phyloP scores from a whole-genome alignment of 2,113 vertebrate species.

The Seriola quinqueradiata region DNA sequence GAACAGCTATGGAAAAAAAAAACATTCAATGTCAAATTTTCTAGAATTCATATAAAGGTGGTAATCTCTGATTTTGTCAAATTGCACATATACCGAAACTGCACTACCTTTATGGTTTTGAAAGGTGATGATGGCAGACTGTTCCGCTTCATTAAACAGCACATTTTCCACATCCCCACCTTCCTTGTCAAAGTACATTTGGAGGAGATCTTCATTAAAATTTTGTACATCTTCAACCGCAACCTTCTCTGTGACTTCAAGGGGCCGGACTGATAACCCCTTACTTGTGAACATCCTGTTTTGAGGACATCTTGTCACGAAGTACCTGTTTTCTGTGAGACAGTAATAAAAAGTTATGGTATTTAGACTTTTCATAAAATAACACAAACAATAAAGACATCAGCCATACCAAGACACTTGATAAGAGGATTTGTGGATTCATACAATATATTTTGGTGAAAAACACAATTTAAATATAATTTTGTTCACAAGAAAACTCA shows the following conservation, averaged over 20 bases:
- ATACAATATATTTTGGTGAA: not conserved
- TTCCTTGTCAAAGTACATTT: conserved; percentile 87
- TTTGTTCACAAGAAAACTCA: too few relatives aligned
- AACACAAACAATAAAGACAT: not conserved
- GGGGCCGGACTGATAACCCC: conserved; percentile 77
- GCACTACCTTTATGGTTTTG: conserved; percentile 84
- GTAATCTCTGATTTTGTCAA: not conserved
- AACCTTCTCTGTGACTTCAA: conserved; percentile 85
- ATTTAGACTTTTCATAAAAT: not conserved
- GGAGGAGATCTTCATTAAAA: conserved; percentile 70
- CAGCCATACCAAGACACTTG: not conserved
- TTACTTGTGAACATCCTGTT: conserved; percentile 74
- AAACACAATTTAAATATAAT: not conserved
- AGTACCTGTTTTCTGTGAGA: conserved; percentile 79
- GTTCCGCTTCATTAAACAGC: conserved; percentile 76
- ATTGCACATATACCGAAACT: not conserved
- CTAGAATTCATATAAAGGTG: not conserved
- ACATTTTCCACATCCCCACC: conserved; percentile 72
- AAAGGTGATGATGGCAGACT: conserved; percentile 88
- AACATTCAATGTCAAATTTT: not conserved
- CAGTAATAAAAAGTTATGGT: not conserved
- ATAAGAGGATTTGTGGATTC: not conserved
- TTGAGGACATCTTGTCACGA: conserved; percentile 76
- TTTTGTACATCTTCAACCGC: conserved; percentile 84
- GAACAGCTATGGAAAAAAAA: conserved; percentile 62